Evolutionary conservation across 2,797 vertebrate genomes (phyloP), one percentile per base, ranked within the genome.

Genomic region (Sandelia bainsii): DNA sequence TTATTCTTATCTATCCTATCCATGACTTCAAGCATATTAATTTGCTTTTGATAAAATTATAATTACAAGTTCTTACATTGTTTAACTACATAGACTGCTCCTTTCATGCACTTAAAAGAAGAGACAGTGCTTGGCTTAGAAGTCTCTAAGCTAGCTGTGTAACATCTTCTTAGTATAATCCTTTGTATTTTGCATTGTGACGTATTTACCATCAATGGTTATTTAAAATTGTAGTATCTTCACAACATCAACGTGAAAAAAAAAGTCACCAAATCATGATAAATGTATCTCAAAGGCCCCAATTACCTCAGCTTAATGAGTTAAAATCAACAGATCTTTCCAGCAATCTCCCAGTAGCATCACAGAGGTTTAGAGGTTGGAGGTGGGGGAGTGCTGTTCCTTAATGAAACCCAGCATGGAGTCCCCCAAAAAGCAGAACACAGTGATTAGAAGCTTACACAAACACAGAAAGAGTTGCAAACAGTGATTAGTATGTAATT

Each of bases 321-420:
- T 87, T 65, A 79, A 85, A 91, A 90, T 92, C 91, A 91, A 75
- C 82, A 76, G 78, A 86, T 91, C 77, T 79, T 54, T 50, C 73
- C 67, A 77, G 69, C 65, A 51, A 76, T 77, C 77, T 90, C 83
- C 71, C 79, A 74, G 82, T 80, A 69, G 87, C 84, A 64, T 87
- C 74, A 70, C n/a, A 49, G 75, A 79, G 71, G 75, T 88, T 88
- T 62, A 69, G 80, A 64, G 75, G 83, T 80, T 75, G 68, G 82
- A 83, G 81, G 79, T 83, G 81, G 82, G 71, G 83, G 75, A 69
- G 71, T 79, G 70, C 60, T 81, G 82, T 83, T 81, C 72, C 85
- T 84, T 93, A 92, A 92, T 92, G 89, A 91, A 92, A 85, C 86
- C 63, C 90, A 90, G 89, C 90, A 40, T 89, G 88, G 67, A 73